A percentile compares a stretch with the other conserved stretches of the same genome.
Conservation (phyloP, 2,113 vertebrate genomes). For the Lipophrys pholis region DNA sequence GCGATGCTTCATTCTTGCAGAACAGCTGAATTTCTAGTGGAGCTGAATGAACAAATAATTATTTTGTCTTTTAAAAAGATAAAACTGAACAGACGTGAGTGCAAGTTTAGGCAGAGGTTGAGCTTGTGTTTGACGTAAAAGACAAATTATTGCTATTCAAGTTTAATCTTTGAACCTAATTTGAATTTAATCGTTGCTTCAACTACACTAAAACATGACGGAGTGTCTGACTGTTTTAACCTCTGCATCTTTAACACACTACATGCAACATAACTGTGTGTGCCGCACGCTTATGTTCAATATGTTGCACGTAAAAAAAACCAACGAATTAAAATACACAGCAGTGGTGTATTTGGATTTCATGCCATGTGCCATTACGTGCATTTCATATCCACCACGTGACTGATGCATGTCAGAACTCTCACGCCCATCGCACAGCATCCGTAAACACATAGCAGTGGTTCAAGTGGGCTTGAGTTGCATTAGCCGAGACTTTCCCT, state of each 20-base stretch:
- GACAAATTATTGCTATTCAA: no score
- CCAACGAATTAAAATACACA: slow-evolving; percentile 41
- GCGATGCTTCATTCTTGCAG: no score
- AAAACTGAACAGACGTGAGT: no score
- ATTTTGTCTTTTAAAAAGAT: no score
- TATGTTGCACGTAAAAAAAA: background rate
- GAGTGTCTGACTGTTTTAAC: background rate
- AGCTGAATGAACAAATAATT: no score
- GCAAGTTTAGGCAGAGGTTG: no score
- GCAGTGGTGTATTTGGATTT: slow-evolving; percentile 43
- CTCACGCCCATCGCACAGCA: slow-evolving; percentile 34
- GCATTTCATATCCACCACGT: slow-evolving; percentile 58
- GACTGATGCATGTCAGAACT: slow-evolving; percentile 55
- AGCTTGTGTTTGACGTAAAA: no score
- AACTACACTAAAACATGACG: no score
- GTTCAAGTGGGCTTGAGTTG: slow-evolving; percentile 66
- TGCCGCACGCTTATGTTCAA: slow-evolving; percentile 2
- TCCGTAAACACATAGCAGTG: slow-evolving; percentile 49
- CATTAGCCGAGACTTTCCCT: slow-evolving; percentile 24
- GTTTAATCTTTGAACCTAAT: no score
- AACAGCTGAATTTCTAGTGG: no score
- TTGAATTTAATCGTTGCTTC: no score
- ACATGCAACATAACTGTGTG: background rate
- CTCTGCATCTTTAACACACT: background rate
- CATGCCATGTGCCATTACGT: slow-evolving; percentile 53